These are phyloP conservation scores for Panzeria rudis DNA, from an alignment of 2,888 invertebrate genomes.

Conservation along the genomic window DNA sequence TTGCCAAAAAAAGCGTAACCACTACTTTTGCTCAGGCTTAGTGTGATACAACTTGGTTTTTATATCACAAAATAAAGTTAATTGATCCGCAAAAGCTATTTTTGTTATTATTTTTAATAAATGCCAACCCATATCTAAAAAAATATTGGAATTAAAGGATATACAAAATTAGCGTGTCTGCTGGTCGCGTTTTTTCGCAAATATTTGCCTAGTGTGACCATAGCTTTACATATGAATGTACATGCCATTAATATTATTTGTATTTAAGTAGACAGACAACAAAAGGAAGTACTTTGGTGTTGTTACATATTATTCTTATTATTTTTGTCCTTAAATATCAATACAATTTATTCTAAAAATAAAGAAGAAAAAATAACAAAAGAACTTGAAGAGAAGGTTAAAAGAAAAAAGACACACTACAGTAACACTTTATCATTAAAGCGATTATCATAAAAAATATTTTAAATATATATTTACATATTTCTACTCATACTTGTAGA, in stretches of 20 bases:
- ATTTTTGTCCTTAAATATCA: constrained; percentile 50
- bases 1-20: no score
- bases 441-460: constrained; percentile 68
- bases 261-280: constrained; percentile 26
- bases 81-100: no score
- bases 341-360: constrained; percentile 42
- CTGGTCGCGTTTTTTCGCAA: no score
- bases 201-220: no score
- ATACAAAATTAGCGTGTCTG: no score
- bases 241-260: constrained; percentile 33
- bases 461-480: constrained; percentile 65
- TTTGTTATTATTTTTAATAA: no score
- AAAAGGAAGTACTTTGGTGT: constrained; percentile 26
- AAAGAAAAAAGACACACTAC: constrained; percentile 3
- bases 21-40: no score
- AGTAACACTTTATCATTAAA: constrained; percentile 66
- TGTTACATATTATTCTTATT: constrained; percentile 4
- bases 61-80: no score
- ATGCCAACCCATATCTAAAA: no score
- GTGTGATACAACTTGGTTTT: no score
- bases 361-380: not conserved
- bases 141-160: no score
- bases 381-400: not conserved
- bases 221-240: not conserved
- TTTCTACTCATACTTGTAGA: constrained; percentile 27